Evolutionary conservation across 2,797 vertebrate species (phyloP), one percentile per base, ranked within the genome.

Genomic region (Sebastes steindachneri): DNA sequence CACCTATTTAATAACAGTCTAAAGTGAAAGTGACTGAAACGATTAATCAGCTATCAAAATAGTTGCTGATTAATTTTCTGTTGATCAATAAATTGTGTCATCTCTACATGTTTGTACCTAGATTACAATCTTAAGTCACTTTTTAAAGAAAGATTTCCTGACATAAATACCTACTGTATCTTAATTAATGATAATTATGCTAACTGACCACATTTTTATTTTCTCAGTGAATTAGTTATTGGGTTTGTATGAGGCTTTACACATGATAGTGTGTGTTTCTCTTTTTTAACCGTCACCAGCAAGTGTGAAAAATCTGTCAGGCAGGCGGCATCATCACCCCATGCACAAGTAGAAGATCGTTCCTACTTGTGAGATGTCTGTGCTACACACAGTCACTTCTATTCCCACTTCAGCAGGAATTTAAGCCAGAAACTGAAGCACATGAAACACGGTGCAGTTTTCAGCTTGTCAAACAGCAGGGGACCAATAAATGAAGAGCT

Each of bases 271-370:
- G 41, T 59, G 70, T 66, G 48, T 83, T 82, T 85, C 75, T 80
- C 15, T 68, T 73, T 76, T 77, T 29, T 53, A 53, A 70, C 29
- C 25, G 35, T 75, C 68, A 82, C 81, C 59, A 76, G 75, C 33
- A 45, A 77, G 87, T 85, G 77, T 86, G 82, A 87, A 79, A 85
- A 80, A 79, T 89, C 72, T 86, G 75, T 79, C 79, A 86, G 85
- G 66, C 85, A 77, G 83, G 78, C 58, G 29, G 41, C 75, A 77
- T 72, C 77, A 51, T 84, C 80, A 70, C 79, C 77, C 63, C 58
- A 37, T 79, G 57, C 80, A 63, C 73, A 81, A 69, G 68, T 31
- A 82, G 83, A 72, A 68, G 70, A 81, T 63, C 45, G 53, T 74
- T 57, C 63, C 77, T 58, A 63, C 84, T 86, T 74, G 75, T 85